Conservation (phyloP, 2,113 vertebrate species). For the Ophthalmolycus amberensis region DNA sequence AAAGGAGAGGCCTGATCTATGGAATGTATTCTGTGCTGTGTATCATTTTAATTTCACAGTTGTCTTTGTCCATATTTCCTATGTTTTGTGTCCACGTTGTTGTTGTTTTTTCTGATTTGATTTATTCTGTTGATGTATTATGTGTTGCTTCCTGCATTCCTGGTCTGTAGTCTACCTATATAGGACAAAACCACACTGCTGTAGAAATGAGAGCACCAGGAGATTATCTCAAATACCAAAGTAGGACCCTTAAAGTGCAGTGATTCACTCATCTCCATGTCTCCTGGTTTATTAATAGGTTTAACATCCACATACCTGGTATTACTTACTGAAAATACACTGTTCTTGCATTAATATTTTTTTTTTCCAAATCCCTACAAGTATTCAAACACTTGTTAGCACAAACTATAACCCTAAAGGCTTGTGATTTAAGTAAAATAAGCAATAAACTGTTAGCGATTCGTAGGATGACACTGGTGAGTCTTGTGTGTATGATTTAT, state of each 20-base stretch:
- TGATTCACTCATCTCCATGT: slow-evolving; percentile 37
- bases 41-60: slow-evolving; percentile 21
- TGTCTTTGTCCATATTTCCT: slow-evolving; percentile 36
- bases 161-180: slow-evolving; percentile 16
- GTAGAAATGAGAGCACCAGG: slow-evolving; percentile 41
- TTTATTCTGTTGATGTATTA: slow-evolving; percentile 27
- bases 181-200: slow-evolving; percentile 52
- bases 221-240: slow-evolving; percentile 41
- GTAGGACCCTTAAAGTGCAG: slow-evolving; percentile 33
- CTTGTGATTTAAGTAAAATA: slow-evolving; percentile 56
- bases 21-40: slow-evolving; percentile 47
- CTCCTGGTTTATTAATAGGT: slow-evolving; percentile 20
- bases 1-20: neutral
- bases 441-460: slow-evolving; percentile 61
- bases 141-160: slow-evolving; percentile 54
- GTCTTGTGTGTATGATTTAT: slow-evolving; percentile 65
- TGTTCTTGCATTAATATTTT: slow-evolving; percentile 2
- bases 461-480: slow-evolving; percentile 33
- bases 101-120: slow-evolving; percentile 19
- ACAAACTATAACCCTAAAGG: slow-evolving; percentile 52
- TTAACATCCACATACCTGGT: slow-evolving; percentile 28
- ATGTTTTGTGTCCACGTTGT: slow-evolving; percentile 18
- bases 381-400: slow-evolving; percentile 48
- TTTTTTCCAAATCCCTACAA: slow-evolving; percentile 36
- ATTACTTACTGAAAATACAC: slow-evolving; percentile 38